Percentiles rank a stretch among this genome's conserved stretches.
phyloP scores from a whole-genome alignment of 2,888 invertebrate genomes.

The Hypena proboscidalis region DNA sequence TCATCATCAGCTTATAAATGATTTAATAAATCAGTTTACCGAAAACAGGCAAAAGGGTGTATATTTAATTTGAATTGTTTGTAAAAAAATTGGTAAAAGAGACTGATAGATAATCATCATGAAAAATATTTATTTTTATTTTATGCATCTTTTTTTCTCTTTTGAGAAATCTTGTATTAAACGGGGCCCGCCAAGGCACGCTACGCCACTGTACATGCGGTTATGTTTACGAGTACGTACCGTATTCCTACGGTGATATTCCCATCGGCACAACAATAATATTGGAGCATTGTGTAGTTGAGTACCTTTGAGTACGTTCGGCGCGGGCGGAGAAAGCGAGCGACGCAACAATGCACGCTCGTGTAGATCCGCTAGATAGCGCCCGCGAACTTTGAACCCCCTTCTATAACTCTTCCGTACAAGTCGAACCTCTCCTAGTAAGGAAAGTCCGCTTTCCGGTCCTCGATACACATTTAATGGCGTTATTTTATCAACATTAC shows the following conservation, averaged over 20 bases:
- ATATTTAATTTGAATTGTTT: too few species aligned
- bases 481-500: slow-evolving; percentile 33
- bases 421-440: slow-evolving; percentile 25
- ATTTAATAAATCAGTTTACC: too few species aligned
- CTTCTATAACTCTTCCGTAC: slow-evolving; percentile 40
- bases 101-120: too few species aligned
- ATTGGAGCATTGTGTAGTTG: slow-evolving; percentile 51
- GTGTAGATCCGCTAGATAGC: slow-evolving; percentile 56
- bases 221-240: slow-evolving; percentile 36
- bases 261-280: slow-evolving; percentile 46
- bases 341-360: slow-evolving; percentile 48
- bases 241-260: slow-evolving; percentile 40
- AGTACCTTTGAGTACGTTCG: too few species aligned
- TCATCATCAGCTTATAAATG: too few species aligned
- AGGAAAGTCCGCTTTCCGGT: slow-evolving; percentile 33
- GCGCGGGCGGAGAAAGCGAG: slow-evolving; percentile 50
- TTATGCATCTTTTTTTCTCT: too few species aligned
- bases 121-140: too few species aligned
- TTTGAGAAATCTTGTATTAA: too few species aligned
- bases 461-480: slow-evolving; percentile 34
- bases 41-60: too few species aligned
- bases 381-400: slow-evolving; percentile 54
- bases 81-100: too few species aligned
- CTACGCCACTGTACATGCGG: slow-evolving; percentile 23
- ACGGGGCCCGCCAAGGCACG: too few species aligned